These are phyloP conservation scores for Andricus grossulariae DNA, from an alignment of 1,140 invertebrate species.

Conservation along the genomic window DNA sequence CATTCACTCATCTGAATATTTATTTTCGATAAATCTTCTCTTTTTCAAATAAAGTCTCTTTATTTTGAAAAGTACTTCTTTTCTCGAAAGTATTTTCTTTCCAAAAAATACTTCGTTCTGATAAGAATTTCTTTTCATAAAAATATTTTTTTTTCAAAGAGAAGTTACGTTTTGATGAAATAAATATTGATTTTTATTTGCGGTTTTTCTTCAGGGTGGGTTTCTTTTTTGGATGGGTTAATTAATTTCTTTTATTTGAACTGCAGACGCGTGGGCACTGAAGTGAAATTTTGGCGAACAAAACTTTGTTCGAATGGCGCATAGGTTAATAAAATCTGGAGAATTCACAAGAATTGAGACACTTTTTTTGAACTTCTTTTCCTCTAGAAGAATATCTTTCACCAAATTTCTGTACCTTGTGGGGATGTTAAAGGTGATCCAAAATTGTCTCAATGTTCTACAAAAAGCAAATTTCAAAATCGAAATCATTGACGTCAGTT, in stretches of 20 bases:
- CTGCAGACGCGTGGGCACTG: slow-evolving; percentile 6
- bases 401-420: too few relatives aligned
- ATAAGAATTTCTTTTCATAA: not conserved
- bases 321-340: too few relatives aligned
- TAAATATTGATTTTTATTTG: slow-evolving; percentile 18
- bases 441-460: too few relatives aligned
- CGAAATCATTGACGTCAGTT: too few relatives aligned
- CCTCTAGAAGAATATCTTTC: too few relatives aligned
- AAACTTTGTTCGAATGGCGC: not conserved
- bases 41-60: not conserved
- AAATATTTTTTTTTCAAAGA: slow-evolving; percentile 20
- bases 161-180: not conserved
- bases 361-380: too few relatives aligned
- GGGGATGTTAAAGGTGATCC: too few relatives aligned
- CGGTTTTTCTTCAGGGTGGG: slow-evolving; percentile 10
- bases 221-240: not conserved
- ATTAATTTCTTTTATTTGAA: slow-evolving; percentile 5
- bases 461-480: too few relatives aligned
- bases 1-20: not conserved
- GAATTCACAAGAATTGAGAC: too few relatives aligned
- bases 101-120: not conserved
- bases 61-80: slow-evolving; percentile 33
- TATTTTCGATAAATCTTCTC: not conserved
- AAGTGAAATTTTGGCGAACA: not conserved
- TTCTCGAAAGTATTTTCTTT: slow-evolving; percentile 22